Base-by-base conservation (phyloP, 2,113 vertebrate genomes). In the Barnardius zonarius region DNA sequence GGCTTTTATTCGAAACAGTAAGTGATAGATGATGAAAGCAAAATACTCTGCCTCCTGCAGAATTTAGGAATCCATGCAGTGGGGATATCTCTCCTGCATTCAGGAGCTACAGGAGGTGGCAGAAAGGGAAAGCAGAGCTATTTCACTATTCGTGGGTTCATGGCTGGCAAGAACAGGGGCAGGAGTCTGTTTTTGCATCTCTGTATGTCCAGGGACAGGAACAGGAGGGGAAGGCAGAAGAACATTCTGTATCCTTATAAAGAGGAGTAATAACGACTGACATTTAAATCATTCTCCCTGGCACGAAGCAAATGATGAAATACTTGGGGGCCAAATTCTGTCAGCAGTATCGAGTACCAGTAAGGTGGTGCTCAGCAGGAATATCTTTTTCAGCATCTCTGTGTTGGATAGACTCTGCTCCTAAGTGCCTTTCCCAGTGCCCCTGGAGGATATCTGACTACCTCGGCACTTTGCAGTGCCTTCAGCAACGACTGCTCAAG, bases 381-480 rank as follows among this genome's bases (percentile, higher is more conserved):
- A 9, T 6, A 72, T 91, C 75, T 55, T 33, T 91, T 68, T 44
- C 92, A 69, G 78, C 55, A 86, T 64, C 69, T 52, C 59, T 7
- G 23, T 5, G 19, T n/a, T 9, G 3, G 52, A 78, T 54, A 64
- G 72, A 62, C 7, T 52, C 24, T 0, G 10, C 66, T 92, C 86
- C 64, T 69, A 89, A 93, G 94, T 63, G 91, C 67, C 54, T 72
- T 24, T 69, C 27, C 37, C 54, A 2, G 19, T 2, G 51, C 44
- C 66, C 81, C 73, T 3, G 6, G 88, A 89, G 95, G 86, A 84
- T 54, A 85, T 74, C 57, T 11, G 92, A 61, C 82, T 86, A 75
- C 95, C 90, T 72, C 70, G 1, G 95, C 80, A 54, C 92, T 92
- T 73, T n/a, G 81, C 91, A 77, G 90, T 41, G 86, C 90, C 83